These are phyloP conservation scores for Ridgeia piscesae DNA, from an alignment of 1,140 invertebrate genomes.

Conservation along the genomic window DNA sequence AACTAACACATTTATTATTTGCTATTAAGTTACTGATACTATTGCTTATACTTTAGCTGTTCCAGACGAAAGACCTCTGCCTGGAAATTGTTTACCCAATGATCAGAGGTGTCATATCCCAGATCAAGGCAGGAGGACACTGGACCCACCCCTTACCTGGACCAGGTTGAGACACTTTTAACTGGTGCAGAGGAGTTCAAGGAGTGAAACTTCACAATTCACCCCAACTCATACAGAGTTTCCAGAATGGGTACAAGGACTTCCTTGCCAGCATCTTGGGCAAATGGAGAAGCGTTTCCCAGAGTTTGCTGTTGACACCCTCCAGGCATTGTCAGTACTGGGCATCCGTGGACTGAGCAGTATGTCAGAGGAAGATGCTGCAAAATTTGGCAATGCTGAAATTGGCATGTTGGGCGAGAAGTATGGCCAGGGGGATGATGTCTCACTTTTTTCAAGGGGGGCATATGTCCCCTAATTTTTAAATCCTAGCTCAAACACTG, in stretches of 20 bases:
- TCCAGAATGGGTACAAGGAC: background rate
- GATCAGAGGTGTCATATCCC: background rate
- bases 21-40: background rate
- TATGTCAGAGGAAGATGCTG: background rate
- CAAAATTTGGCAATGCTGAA: background rate
- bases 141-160: conserved; percentile 18
- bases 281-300: background rate
- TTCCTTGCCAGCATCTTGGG: background rate
- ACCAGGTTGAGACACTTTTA: background rate
- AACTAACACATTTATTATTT: background rate
- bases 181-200: background rate
- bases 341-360: background rate
- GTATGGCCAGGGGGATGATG: background rate
- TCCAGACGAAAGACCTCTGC: conserved; percentile 16
- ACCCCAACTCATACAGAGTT: background rate
- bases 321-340: background rate
- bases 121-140: conserved; percentile 15
- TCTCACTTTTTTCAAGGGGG: too few species aligned
- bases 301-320: background rate
- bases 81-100: conserved; percentile 14
- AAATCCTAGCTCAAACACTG: too few species aligned
- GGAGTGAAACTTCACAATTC: conserved; percentile 11
- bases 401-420: background rate
- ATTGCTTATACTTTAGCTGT: conserved; percentile 10
- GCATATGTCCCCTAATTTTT: too few species aligned